These are phyloP conservation scores for Rhopalosiphum padi DNA, from an alignment of 1,140 invertebrate genomes.

Conservation along the genomic window DNA sequence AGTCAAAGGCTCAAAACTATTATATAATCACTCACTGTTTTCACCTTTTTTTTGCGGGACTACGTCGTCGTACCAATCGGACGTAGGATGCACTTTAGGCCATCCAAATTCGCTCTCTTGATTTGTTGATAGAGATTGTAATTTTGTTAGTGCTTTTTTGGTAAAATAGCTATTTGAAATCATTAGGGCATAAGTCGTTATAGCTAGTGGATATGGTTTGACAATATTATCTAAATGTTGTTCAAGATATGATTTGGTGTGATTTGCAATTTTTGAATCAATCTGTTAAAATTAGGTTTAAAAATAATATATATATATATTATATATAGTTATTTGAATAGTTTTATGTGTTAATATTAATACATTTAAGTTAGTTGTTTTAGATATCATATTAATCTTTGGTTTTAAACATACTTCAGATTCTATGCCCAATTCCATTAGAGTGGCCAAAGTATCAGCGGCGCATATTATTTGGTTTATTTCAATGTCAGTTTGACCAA, in stretches of 20 bases:
- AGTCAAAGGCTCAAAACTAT: neutral
- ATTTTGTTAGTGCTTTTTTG: slow-evolving; percentile 66
- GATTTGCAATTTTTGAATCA: slow-evolving; percentile 65
- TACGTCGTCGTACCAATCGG: slow-evolving; percentile 61
- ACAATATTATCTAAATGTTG: slow-evolving; percentile 66
- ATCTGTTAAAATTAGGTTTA: slow-evolving; percentile 63
- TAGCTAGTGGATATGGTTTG: slow-evolving; percentile 67
- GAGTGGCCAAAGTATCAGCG: slow-evolving; percentile 68
- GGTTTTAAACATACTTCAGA: slow-evolving; percentile 64
- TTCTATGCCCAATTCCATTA: slow-evolving; percentile 70
- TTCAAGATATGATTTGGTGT: slow-evolving; percentile 68
- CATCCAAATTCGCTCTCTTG: slow-evolving; percentile 73
- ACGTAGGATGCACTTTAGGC: slow-evolving; percentile 63
- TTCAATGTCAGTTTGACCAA: slow-evolving; percentile 63
- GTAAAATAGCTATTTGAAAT: slow-evolving; percentile 68
- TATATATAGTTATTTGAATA: neutral
- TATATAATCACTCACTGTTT: neutral
- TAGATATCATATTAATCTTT: neutral
- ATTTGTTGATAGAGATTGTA: slow-evolving; percentile 69
- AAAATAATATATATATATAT: neutral
- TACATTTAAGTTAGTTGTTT: neutral
- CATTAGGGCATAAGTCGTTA: slow-evolving; percentile 68
- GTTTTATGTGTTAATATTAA: neutral
- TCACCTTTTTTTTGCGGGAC: slow-evolving; percentile 45
- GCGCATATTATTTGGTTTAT: slow-evolving; percentile 67